phyloP scores from a whole-genome alignment of 2,113 vertebrate genomes.

The Pomatorhinus ruficollis region DNA sequence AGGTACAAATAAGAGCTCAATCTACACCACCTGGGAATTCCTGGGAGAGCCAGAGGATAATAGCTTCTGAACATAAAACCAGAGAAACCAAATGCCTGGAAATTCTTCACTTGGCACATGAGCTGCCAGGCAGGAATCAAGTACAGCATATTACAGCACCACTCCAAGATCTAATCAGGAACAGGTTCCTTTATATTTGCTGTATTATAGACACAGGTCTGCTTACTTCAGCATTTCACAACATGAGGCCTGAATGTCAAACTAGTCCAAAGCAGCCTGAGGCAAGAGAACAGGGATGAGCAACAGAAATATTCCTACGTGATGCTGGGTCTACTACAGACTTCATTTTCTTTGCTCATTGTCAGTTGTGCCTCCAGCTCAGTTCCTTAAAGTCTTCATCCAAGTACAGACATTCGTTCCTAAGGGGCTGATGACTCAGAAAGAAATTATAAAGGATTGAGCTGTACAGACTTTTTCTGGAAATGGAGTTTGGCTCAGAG shows the following conservation, averaged over 20 bases:
- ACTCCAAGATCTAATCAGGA: not conserved
- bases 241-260: not conserved
- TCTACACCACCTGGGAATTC: not conserved
- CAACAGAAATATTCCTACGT: not conserved
- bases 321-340: not conserved
- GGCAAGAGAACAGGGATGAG: not conserved
- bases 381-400: not conserved
- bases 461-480: not conserved
- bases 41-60: not conserved
- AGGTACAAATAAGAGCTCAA: not conserved
- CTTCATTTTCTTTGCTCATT: not conserved
- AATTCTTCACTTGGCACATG: not conserved
- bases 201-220: not conserved
- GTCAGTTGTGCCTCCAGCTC: not conserved
- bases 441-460: not conserved
- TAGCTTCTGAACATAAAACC: not conserved
- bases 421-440: conserved; percentile 18
- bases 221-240: conserved; percentile 41
- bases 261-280: conserved; percentile 8
- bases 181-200: not conserved
- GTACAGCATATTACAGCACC: not conserved
- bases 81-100: not conserved
- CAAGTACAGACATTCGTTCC: not conserved
- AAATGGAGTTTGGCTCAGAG: not conserved
- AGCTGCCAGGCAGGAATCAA: not conserved